These are phyloP conservation scores for Perithous albicinctus DNA, from an alignment of 2,888 invertebrate species.

Conservation along the genomic window DNA sequence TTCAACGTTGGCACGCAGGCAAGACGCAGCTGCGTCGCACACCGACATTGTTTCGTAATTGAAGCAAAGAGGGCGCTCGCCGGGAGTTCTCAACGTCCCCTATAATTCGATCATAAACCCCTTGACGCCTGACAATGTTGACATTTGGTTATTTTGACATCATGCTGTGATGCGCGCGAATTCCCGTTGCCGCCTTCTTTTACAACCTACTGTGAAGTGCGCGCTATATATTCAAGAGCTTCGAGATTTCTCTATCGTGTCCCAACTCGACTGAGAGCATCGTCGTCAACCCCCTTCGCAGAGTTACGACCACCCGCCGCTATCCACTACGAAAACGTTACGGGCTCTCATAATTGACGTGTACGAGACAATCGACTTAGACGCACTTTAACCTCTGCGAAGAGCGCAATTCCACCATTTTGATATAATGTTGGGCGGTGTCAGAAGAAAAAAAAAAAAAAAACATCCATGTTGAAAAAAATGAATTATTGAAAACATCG, in stretches of 20 bases:
- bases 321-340: slow-evolving; percentile 52
- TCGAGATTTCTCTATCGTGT: slow-evolving; percentile 48
- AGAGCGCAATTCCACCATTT: slow-evolving; percentile 27
- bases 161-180: slow-evolving; percentile 78
- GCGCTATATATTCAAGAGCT: background rate
- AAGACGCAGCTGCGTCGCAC: slow-evolving; percentile 77
- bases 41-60: slow-evolving; percentile 79
- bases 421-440: background rate
- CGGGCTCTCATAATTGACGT: slow-evolving; percentile 65
- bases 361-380: slow-evolving; percentile 46
- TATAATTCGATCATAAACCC: slow-evolving; percentile 84
- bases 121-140: slow-evolving; percentile 83
- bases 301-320: slow-evolving; percentile 52
- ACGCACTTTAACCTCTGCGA: slow-evolving; percentile 52
- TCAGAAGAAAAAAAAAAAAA: too few species aligned
- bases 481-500: too few species aligned
- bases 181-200: slow-evolving; percentile 42
- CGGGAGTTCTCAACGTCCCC: slow-evolving; percentile 76
- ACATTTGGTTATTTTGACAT: slow-evolving; percentile 84
- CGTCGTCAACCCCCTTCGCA: slow-evolving; percentile 58
- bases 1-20: background rate
- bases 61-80: slow-evolving; percentile 78
- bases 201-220: slow-evolving; percentile 18
- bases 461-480: too few species aligned
- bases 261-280: background rate